Conservation (phyloP, 2,888 invertebrate genomes). For the Heliconius ismenius region DNA sequence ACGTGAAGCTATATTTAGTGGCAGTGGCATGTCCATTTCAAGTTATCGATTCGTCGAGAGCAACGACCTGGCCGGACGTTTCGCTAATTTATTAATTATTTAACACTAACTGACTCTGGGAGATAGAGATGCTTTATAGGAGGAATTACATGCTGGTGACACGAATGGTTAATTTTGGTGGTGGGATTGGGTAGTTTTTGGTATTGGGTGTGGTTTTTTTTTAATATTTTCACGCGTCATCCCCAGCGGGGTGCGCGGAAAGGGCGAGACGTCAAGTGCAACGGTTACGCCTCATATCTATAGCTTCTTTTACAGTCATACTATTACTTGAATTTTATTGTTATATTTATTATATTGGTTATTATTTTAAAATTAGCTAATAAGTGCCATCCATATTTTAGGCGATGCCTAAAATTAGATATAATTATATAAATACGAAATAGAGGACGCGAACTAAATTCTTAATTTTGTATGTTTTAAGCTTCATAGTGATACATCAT, state of each 20-base stretch:
- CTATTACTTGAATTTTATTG: no score
- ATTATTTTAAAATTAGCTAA: not conserved
- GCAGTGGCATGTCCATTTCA: constrained; percentile 75
- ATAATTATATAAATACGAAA: not conserved
- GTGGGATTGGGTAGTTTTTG: not conserved
- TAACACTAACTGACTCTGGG: constrained; percentile 58
- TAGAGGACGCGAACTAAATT: not conserved
- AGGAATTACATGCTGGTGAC: not conserved
- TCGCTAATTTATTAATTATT: constrained; percentile 81
- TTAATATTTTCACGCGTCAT: no score
- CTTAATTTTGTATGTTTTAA: not conserved
- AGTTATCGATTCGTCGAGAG: constrained; percentile 78
- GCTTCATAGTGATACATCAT: not conserved
- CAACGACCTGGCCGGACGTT: constrained; percentile 73
- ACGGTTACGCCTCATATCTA: not conserved
- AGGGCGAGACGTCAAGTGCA: not conserved
- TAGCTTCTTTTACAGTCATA: not conserved
- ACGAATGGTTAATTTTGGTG: not conserved
- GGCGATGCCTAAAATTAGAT: not conserved
- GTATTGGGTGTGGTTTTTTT: not conserved
- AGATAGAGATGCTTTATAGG: not conserved
- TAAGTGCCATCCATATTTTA: not conserved
- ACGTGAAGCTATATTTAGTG: constrained; percentile 68
- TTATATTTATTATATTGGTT: not conserved
- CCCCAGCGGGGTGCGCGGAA: not conserved